These are phyloP conservation scores for Ectropis crepuscularia DNA, from an alignment of 2,888 invertebrate species.

Conservation along the genomic window DNA sequence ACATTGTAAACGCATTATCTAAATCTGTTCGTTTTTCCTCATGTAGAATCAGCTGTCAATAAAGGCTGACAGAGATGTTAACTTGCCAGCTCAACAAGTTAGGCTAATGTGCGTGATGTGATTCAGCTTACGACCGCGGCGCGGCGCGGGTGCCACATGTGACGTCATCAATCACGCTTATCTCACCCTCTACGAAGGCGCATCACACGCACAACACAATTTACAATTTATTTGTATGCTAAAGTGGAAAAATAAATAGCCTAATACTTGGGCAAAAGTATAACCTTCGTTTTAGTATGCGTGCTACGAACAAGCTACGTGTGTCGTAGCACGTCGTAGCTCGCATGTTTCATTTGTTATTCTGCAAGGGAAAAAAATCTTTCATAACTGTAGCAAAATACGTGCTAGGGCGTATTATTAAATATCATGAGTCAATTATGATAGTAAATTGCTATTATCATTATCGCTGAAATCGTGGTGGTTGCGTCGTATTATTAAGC, in stretches of 20 bases:
- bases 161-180: constrained; percentile 81
- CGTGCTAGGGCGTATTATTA: constrained; percentile 11
- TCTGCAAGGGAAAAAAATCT: background rate
- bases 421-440: constrained; percentile 4
- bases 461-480: constrained; percentile 1
- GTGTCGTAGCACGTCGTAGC: constrained; percentile 32
- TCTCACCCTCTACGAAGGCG: constrained; percentile 55
- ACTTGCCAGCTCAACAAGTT: constrained; percentile 55
- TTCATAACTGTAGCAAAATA: constrained; percentile 13
- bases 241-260: constrained; percentile 24
- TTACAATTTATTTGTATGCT: constrained; percentile 32
- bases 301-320: constrained; percentile 34
- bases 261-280: constrained; percentile 17
- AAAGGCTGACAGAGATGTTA: constrained; percentile 31
- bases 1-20: background rate
- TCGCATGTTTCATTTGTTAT: constrained; percentile 18
- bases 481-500: background rate
- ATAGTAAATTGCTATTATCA: constrained; percentile 2
- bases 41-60: constrained; percentile 37
- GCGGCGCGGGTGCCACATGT: constrained; percentile 43
- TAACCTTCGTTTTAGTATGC: constrained; percentile 17
- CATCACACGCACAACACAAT: constrained; percentile 48
- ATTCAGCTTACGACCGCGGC: constrained; percentile 36
- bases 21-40: constrained; percentile 4
- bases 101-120: constrained; percentile 55